phyloP scores from a whole-genome alignment of 2,113 vertebrate species.

The Corythoichthys intestinalis region DNA sequence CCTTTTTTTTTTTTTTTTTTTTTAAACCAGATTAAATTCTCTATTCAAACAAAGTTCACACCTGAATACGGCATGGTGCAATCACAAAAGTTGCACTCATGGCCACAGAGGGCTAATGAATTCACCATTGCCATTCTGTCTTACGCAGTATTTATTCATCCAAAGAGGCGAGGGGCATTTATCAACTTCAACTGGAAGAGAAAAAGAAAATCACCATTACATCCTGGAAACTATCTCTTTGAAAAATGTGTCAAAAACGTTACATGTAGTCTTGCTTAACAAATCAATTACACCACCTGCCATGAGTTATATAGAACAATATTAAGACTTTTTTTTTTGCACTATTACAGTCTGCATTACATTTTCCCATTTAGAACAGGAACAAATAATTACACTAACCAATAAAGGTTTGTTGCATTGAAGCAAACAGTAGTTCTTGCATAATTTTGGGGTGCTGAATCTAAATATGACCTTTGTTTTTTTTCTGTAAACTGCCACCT shows the following conservation, averaged over 20 bases:
- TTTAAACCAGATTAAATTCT: neutral
- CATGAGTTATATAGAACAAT: neutral
- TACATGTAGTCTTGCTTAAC: neutral
- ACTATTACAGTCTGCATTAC: neutral
- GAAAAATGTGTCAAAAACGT: neutral
- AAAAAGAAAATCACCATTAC: neutral
- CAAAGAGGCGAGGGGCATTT: neutral
- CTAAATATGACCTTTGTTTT: too few species aligned
- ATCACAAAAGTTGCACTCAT: neutral
- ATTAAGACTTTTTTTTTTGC: neutral
- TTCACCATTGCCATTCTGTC: neutral
- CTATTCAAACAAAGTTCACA: neutral
- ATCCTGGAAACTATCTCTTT: neutral
- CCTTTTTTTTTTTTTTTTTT: neutral
- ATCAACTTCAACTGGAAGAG: neutral
- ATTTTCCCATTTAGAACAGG: too few species aligned
- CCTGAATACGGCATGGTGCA: neutral
- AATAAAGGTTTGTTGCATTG: too few species aligned
- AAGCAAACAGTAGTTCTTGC: too few species aligned
- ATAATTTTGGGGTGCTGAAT: too few species aligned
- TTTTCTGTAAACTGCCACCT: too few species aligned
- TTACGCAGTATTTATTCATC: neutral
- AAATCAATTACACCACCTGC: neutral
- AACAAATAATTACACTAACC: too few species aligned
- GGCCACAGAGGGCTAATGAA: conserved; percentile 2